These are phyloP conservation scores for Drosophila kepulauana DNA, from an alignment of 1,140 invertebrate genomes.

Conservation along the genomic window DNA sequence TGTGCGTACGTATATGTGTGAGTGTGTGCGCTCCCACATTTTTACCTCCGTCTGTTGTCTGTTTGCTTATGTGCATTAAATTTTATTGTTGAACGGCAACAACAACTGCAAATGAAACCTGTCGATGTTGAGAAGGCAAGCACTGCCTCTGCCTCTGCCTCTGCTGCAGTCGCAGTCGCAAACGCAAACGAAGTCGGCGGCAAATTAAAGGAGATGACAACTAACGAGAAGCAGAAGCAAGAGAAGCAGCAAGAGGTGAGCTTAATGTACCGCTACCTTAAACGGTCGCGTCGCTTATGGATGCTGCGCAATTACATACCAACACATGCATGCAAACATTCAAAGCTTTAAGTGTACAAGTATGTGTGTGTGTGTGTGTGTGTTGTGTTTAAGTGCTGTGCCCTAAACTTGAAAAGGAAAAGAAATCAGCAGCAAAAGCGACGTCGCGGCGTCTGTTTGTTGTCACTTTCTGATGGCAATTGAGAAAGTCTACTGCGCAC, in stretches of 20 bases:
- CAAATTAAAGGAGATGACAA: conserved; percentile 18
- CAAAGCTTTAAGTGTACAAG: not conserved
- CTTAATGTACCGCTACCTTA: conserved; percentile 39
- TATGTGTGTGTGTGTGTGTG: conserved; percentile 1
- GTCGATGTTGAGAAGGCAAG: not conserved
- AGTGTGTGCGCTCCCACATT: not conserved
- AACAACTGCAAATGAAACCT: conserved; percentile 18
- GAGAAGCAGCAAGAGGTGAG: conserved; percentile 27
- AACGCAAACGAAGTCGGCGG: not conserved
- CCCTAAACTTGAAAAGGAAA: conserved; percentile 45
- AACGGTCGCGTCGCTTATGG: conserved; percentile 23
- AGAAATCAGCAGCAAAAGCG: conserved; percentile 30
- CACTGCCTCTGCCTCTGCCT: no score
- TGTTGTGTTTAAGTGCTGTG: conserved; percentile 18
- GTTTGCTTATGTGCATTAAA: conserved; percentile 27
- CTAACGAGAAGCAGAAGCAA: conserved; percentile 8
- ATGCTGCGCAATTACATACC: conserved; percentile 10
- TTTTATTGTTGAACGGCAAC: conserved; percentile 20
- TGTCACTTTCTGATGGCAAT: conserved; percentile 61
- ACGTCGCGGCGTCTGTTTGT: conserved; percentile 13
- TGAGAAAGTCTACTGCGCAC: conserved; percentile 51
- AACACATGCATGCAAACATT: not conserved
- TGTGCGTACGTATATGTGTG: not conserved
- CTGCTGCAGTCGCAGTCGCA: not conserved
- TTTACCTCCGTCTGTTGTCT: conserved; percentile 4